Evolutionary conservation across 2,888 invertebrate species (phyloP).

Genomic region (Cryptus viduatorius): DNA sequence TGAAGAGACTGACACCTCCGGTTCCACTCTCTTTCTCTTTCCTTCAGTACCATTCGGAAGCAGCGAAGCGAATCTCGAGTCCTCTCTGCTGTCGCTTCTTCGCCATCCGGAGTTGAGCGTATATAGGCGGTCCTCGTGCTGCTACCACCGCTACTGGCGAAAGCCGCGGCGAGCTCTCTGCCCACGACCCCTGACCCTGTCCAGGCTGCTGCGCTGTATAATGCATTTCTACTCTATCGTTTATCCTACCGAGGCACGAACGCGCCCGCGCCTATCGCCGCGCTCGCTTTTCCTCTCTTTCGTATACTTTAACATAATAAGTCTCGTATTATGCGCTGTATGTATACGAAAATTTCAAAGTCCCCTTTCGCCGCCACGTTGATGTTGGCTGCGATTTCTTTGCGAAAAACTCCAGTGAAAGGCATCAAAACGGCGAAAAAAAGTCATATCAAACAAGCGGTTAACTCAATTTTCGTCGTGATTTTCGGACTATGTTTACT

Average conservation of each 20-base stretch:
- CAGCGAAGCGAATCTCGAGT: conserved; percentile 34
- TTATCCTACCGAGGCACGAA: conserved; percentile 48
- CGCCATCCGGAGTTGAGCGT: conserved; percentile 39
- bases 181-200: conserved; percentile 40
- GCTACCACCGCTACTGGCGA: not conserved
- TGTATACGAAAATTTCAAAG: conserved; percentile 69
- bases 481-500: not conserved
- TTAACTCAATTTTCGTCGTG: conserved; percentile 48
- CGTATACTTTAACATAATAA: conserved; percentile 84
- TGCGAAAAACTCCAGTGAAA: not conserved
- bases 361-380: conserved; percentile 23
- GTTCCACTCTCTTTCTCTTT: conserved; percentile 19
- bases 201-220: conserved; percentile 64
- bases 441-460: conserved; percentile 13
- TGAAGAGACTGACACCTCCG: conserved; percentile 61
- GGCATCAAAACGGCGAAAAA: not conserved
- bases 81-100: conserved; percentile 12
- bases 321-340: conserved; percentile 81
- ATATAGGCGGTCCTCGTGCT: conserved; percentile 32
- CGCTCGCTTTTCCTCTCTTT: conserved; percentile 28
- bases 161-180: conserved; percentile 46
- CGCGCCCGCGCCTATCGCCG: conserved; percentile 36
- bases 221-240: conserved; percentile 59
- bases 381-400: conserved; percentile 15
- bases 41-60: conserved; percentile 22